Conservation (phyloP, 2,113 vertebrate species). For the Clarias magur region DNA sequence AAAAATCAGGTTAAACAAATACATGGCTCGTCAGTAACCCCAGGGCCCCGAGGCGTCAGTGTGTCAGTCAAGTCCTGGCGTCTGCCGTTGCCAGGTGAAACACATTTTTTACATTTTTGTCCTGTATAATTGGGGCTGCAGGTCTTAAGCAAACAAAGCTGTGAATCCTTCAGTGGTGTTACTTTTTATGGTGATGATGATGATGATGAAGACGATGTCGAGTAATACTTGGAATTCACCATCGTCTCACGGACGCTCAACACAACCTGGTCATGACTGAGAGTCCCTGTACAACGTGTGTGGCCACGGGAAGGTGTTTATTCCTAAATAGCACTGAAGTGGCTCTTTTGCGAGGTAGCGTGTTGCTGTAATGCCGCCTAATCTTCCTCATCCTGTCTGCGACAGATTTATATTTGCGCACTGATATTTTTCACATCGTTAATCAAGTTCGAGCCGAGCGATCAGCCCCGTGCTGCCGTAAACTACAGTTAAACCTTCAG, state of each 20-base stretch:
- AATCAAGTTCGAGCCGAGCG: not conserved
- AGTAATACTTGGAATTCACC: not conserved
- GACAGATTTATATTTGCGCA: not conserved
- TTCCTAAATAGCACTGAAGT: not conserved
- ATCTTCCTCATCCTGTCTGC: slow-evolving; percentile 28
- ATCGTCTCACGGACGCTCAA: not conserved
- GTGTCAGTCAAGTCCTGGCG: not conserved
- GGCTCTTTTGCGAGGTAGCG: not conserved
- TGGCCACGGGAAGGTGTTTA: slow-evolving; percentile 19
- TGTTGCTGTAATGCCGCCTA: slow-evolving; percentile 1
- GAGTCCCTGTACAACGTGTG: not conserved
- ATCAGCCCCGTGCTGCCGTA: slow-evolving; percentile 15
- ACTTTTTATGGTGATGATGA: slow-evolving; percentile 9
- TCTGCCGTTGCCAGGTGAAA: not conserved
- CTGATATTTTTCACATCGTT: not conserved
- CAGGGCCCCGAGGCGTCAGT: not conserved
- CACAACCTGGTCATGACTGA: not conserved
- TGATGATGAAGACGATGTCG: slow-evolving; percentile 10
- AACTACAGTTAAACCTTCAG: slow-evolving; percentile 43
- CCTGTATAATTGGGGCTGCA: slow-evolving; percentile 11
- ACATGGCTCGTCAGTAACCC: not conserved
- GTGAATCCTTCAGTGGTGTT: slow-evolving; percentile 52
- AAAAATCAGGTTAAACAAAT: not conserved
- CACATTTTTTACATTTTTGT: not conserved
- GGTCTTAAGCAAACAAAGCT: slow-evolving; percentile 42